A percentile compares a stretch with the other conserved stretches of the same genome.
These are phyloP conservation scores for Chiridota heheva DNA, from an alignment of 35 echinoderm and acorn worm genomes.

Conservation along the genomic window DNA sequence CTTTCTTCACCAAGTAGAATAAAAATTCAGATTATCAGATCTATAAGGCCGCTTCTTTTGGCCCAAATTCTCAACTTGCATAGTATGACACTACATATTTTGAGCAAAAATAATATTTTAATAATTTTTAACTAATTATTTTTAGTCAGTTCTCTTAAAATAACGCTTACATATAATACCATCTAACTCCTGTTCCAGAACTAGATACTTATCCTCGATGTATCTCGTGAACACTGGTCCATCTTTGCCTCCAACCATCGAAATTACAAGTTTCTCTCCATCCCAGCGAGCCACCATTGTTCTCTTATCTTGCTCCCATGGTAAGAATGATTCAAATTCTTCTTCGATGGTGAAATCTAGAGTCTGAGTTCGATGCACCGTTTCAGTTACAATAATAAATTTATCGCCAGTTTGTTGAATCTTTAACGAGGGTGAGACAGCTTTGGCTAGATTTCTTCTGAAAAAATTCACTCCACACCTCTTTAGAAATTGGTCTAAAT, in stretches of 20 bases:
- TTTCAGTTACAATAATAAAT: constrained; percentile 54
- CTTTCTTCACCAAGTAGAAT: too few species aligned
- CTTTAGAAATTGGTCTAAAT: constrained; percentile 59
- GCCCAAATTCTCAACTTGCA: too few species aligned
- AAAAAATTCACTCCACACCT: constrained; percentile 43
- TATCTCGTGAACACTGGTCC: constrained; percentile 28
- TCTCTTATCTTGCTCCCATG: constrained; percentile 59
- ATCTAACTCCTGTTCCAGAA: constrained; percentile 46
- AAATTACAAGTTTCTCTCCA: constrained; percentile 54
- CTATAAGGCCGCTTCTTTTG: too few species aligned
- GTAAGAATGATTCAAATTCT: constrained; percentile 40
- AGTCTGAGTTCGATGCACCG: constrained; percentile 26
- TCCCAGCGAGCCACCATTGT: constrained; percentile 51
- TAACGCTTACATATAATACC: constrained; percentile 54
- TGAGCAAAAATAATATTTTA: too few species aligned
- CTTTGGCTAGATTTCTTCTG: constrained; percentile 42
- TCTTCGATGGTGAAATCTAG: constrained; percentile 34
- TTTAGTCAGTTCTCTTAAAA: constrained; percentile 48
- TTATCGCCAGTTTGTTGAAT: constrained; percentile 45
- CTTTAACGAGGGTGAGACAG: constrained; percentile 43
- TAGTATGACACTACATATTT: too few species aligned
- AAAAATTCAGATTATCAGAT: too few species aligned
- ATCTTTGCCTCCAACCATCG: constrained; percentile 29
- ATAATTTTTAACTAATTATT: too few species aligned
- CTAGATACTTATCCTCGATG: constrained; percentile 58